phyloP scores from a whole-genome alignment of 2,888 invertebrate species.

The Hedychridium roseum region DNA sequence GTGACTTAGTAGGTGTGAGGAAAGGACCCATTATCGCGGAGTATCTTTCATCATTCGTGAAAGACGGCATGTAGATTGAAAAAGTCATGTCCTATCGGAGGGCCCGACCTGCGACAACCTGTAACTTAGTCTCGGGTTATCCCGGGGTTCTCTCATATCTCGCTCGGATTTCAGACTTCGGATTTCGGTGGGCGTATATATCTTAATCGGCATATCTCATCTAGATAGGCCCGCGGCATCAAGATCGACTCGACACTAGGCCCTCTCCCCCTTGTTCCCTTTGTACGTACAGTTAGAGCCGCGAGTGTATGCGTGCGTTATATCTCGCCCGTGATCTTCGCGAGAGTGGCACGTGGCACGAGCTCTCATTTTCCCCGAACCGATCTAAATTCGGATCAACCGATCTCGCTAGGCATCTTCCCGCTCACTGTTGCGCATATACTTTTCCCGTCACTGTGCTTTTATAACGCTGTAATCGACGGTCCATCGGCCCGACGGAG shows the following conservation, averaged over 20 bases:
- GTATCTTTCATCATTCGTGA: no score
- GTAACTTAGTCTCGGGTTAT: conserved; percentile 37
- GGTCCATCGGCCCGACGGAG: no score
- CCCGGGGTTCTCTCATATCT: conserved; percentile 41
- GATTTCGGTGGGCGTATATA: conserved; percentile 54
- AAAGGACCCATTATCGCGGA: no score
- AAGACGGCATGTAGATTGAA: conserved; percentile 24
- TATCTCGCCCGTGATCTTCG: conserved; percentile 25
- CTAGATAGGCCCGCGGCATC: conserved; percentile 58
- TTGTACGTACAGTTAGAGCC: no score
- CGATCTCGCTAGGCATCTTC: no score
- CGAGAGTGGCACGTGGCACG: conserved; percentile 39
- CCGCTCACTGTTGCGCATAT: no score
- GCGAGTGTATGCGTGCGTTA: conserved; percentile 12
- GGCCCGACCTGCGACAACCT: conserved; percentile 54
- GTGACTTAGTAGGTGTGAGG: no score
- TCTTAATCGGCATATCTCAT: conserved; percentile 62
- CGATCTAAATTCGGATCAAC: conserved; percentile 56
- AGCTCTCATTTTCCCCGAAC: conserved; percentile 37
- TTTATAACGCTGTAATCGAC: no score
- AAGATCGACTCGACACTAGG: conserved; percentile 51
- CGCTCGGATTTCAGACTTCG: conserved; percentile 55
- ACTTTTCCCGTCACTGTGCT: no score
- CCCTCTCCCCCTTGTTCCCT: no score
- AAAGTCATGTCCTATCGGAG: conserved; percentile 30